Evolutionary conservation across 2,888 invertebrate genomes (phyloP), one percentile per base, ranked within the genome.

Genomic region (Eupithecia abbreviata): DNA sequence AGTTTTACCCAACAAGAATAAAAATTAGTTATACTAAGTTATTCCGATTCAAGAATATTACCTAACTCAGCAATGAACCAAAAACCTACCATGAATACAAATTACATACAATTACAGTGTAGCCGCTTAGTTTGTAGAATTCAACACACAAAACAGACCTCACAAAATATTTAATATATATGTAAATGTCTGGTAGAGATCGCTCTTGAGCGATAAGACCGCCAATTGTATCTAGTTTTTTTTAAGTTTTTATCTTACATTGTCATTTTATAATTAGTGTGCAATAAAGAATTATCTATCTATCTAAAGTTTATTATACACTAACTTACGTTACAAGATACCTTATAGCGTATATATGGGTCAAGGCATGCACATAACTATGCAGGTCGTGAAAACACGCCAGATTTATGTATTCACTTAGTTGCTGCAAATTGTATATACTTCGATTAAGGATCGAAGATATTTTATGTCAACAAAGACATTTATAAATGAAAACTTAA

Each of bases 321-420:
- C 2, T 30, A 45, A 66, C 15, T 3, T 41, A n/a, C 43, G 10
- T 71, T 55, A 58, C 43, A 43, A 71, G 71, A 43, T 42, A 43
- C 58, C 62, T 62, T 43, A 55, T 65, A 49, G 51, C 45, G 71
- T 42, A n/a, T n/a, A n/a, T n/a, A 67, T 70, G 47, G 76, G 80
- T 80, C 80, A 80, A 80, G 80, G 78, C 73, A 73, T 75, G 4
- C 45, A 75, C n/a, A 74, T 77, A 74, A 73, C 75, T 74, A 80
- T 78, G 77, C 80, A 78, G 71, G 71, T 78, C 77, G 72, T 74
- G 78, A 75, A 71, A 71, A 73, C 73, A 72, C 66, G 69, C 69
- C 62, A 73, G 72, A 71, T 77, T 77, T 78, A 77, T 80, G 73
- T 72, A 69, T 13, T n/a, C 41, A 30, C 47, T 15, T 68, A 42